Conservation (phyloP, 1,140 invertebrate genomes). For the Carposina sasakii region DNA sequence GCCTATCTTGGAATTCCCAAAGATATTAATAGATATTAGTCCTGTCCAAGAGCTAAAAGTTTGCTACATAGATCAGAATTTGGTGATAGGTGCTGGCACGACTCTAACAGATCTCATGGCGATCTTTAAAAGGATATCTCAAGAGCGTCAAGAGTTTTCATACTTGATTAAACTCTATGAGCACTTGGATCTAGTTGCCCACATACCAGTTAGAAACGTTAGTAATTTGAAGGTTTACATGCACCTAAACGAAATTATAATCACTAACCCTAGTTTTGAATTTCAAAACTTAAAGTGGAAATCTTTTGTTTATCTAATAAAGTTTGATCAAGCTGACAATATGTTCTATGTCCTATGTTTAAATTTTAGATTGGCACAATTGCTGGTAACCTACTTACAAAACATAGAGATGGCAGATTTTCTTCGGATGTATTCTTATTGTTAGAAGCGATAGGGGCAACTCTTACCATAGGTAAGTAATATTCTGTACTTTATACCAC, state of each 20-base stretch:
- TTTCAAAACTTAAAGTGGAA: no score
- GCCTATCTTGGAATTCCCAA: slow-evolving; percentile 45
- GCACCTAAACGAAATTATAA: no score
- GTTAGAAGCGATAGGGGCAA: slow-evolving; percentile 78
- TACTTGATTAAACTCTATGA: slow-evolving; percentile 74
- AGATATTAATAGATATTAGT: slow-evolving; percentile 79
- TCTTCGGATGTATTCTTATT: slow-evolving; percentile 84
- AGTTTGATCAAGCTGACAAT: no score
- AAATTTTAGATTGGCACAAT: slow-evolving; percentile 76
- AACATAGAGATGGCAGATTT: slow-evolving; percentile 79
- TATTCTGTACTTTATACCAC: neutral
- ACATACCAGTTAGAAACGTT: slow-evolving; percentile 80
- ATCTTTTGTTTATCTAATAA: no score
- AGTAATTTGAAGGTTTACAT: no score
- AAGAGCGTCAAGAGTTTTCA: slow-evolving; percentile 59
- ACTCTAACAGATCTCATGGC: slow-evolving; percentile 77
- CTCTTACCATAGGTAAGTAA: slow-evolving; percentile 70
- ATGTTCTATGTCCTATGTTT: no score
- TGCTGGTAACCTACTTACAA: slow-evolving; percentile 85
- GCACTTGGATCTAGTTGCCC: slow-evolving; percentile 79
- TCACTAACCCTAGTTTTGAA: no score
- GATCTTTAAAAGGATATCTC: slow-evolving; percentile 59
- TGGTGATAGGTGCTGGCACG: slow-evolving; percentile 77
- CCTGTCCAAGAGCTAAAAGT: slow-evolving; percentile 75
- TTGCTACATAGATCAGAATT: slow-evolving; percentile 74